A percentile compares a stretch with the other conserved stretches of the same genome.
Evolutionary conservation across 2,888 invertebrate genomes (phyloP).

Genomic region (Phortica okadai): DNA sequence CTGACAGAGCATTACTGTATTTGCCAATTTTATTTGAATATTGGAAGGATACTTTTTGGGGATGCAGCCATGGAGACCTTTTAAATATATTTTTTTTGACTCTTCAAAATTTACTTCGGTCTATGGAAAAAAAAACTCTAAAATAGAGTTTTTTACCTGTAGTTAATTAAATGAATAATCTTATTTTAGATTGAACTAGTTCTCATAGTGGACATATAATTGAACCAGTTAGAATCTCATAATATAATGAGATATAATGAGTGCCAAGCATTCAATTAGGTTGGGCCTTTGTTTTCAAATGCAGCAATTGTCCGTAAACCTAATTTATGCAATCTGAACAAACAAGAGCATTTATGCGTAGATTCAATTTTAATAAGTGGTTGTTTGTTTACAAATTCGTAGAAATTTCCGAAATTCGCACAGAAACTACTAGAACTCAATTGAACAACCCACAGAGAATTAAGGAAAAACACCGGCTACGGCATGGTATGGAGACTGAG

Average conservation of each 20-base stretch:
- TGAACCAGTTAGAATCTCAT: neutral
- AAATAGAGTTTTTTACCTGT: no score
- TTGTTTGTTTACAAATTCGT: slow-evolving; percentile 8
- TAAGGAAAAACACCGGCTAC: neutral
- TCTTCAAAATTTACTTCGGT: no score
- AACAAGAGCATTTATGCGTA: slow-evolving; percentile 19
- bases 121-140: no score
- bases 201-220: no score
- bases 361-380: slow-evolving; percentile 1
- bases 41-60: no score
- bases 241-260: neutral
- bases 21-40: no score
- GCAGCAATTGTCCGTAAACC: neutral
- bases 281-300: slow-evolving; percentile 7
- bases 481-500: neutral
- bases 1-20: no score
- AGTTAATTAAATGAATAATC: no score
- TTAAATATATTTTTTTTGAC: no score
- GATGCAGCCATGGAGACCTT: no score
- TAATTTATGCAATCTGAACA: slow-evolving; percentile 10
- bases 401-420: slow-evolving; percentile 27
- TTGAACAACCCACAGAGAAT: neutral
- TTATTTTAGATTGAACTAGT: no score
- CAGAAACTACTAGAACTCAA: slow-evolving; percentile 17
- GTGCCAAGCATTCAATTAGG: neutral